Evolutionary conservation across 2,888 invertebrate species (phyloP), one percentile per base, ranked within the genome.

Genomic region (Helicoverpa assulta): DNA sequence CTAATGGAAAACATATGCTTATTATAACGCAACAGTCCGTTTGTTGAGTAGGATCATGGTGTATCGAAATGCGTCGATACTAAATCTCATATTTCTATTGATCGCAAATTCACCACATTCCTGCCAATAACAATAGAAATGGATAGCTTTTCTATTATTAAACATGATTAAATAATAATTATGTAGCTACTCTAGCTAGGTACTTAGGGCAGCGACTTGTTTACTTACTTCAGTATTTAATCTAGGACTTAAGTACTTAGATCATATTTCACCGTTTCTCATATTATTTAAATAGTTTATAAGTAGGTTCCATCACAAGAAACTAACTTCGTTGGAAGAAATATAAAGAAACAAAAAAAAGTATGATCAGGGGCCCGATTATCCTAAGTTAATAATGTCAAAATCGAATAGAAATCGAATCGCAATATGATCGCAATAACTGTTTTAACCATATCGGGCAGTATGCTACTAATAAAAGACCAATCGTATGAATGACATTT

Each of bases 11-110:
- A 33, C 8, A 18, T 51, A 4, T 8, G 4, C 29, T 14, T 18
- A 8, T n/a, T 29, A 7, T 12, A 33, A 18, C n/a, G 21, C 21
- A 54, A 47, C 54, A 21, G n/a, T n/a, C 19, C 29, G 43, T 53
- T 66, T 40, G n/a, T 47, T 47, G 47, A 47, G 47, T n/a, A 66
- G n/a, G 19, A 43, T 67, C 47, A 33, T 43, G 54, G 16, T n/a
- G n/a, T 40, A 64, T 60, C 19, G 37, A 53, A 53, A 33, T 53
- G 19, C 12, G 10, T 62, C 57, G 37, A 73, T 76, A 72, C 33
- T 29, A 4, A 54, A 40, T 73, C 61, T 73, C 76, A 51, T 16
- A n/a, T 73, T 70, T 62, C 57, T 73, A 76, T 73, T 70, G 73
- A 76, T 73, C 19, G 73, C 73, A 26, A 62, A 54, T 26, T 76